phyloP scores from a whole-genome alignment of 1,140 invertebrate genomes.

The Adoxophyes honmai region DNA sequence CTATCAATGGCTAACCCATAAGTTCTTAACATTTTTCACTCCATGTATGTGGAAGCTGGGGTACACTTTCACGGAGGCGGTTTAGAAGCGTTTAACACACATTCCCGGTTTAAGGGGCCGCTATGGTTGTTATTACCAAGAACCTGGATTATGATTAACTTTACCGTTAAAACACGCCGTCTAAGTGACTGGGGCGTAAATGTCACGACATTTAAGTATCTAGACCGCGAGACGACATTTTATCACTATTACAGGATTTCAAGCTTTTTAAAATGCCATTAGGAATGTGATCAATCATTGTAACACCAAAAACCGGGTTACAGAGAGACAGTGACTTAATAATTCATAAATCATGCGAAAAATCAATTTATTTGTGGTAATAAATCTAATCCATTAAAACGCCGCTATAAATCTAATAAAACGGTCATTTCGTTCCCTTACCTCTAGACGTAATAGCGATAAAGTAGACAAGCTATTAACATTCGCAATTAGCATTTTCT shows the following conservation, averaged over 20 bases:
- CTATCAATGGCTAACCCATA: too few relatives aligned
- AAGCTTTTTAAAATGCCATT: slow-evolving; percentile 14
- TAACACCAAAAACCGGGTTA: slow-evolving; percentile 25
- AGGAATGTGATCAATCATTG: background rate
- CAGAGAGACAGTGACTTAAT: background rate
- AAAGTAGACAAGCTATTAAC: slow-evolving; percentile 10
- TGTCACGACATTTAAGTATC: slow-evolving; percentile 28
- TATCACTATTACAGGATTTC: slow-evolving; percentile 31
- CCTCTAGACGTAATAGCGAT: background rate
- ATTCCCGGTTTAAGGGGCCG: slow-evolving; percentile 46
- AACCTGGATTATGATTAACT: slow-evolving; percentile 46
- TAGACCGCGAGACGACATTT: slow-evolving; percentile 20
- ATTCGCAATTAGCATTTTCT: slow-evolving; percentile 7
- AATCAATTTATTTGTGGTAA: slow-evolving; percentile 14
- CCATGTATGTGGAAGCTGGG: slow-evolving; percentile 16
- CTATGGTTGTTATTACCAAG: slow-evolving; percentile 29
- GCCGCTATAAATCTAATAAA: slow-evolving; percentile 6
- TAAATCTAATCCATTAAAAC: slow-evolving; percentile 13
- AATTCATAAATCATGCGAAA: slow-evolving; percentile 4
- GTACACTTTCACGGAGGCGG: slow-evolving; percentile 41
- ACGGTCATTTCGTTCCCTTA: background rate
- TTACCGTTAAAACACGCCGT: slow-evolving; percentile 44
- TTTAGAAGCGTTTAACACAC: slow-evolving; percentile 41
- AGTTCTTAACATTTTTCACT: slow-evolving; percentile 1
- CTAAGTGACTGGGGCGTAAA: slow-evolving; percentile 38